Evolutionary conservation across 2,888 invertebrate genomes (phyloP).

Genomic region (Lasiommata megera): DNA sequence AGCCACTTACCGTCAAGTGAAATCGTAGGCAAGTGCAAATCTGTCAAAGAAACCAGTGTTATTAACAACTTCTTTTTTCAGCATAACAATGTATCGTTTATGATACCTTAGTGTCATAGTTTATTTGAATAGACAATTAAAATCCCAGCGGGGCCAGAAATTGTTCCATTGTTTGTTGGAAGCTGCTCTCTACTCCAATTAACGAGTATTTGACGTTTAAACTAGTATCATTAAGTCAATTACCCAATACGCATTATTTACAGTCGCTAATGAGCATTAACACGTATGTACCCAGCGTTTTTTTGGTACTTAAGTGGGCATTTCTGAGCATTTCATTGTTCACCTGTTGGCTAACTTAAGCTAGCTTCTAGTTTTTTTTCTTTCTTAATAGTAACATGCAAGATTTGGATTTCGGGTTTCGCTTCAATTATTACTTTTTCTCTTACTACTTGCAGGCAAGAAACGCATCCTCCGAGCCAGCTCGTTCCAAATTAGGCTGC

Average conservation of each 20-base stretch:
- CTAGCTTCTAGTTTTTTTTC: no score
- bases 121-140: constrained; percentile 9
- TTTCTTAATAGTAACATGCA: no score
- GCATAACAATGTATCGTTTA: constrained; percentile 6
- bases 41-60: not conserved
- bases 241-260: not conserved
- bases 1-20: not conserved
- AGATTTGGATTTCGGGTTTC: no score
- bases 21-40: constrained; percentile 4
- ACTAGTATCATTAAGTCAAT: not conserved
- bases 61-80: not conserved
- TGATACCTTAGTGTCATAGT: constrained; percentile 5
- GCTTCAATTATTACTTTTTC: no score
- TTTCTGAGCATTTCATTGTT: no score
- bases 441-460: no score
- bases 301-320: not conserved
- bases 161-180: not conserved
- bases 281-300: not conserved
- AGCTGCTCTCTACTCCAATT: constrained; percentile 4
- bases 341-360: no score
- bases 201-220: not conserved
- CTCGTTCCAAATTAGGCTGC: no score
- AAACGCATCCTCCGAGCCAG: no score
- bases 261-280: not conserved
- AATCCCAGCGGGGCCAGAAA: constrained; percentile 1